Evolutionary conservation across 2,888 invertebrate species (phyloP), one percentile per base, ranked within the genome.

Genomic region (Torymus auratus): DNA sequence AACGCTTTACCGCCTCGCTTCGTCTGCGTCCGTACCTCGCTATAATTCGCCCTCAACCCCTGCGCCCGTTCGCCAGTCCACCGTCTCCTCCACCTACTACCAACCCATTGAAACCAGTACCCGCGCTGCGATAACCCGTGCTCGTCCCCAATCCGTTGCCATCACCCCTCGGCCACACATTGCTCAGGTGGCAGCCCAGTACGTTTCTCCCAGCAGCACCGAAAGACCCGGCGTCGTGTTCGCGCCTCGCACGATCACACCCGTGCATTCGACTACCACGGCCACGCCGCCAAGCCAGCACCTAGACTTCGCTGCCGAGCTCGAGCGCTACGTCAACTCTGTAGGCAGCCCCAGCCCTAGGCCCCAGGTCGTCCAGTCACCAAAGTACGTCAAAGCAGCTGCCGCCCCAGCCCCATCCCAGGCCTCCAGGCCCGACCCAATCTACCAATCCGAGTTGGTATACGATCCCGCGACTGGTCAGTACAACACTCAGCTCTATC

Each of bases 401-500:
- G 28, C 65, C 12, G 65, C 64, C 13, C 84, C 83, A 23, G 71
- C 83, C 74, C 84, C 84, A 71, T 83, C 79, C 2, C n/a, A 78
- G 20, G 68, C 77, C 28, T 82, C 82, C 72, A 80, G 85, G 41
- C 92, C 93, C 53, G 92, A 94, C 84, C 95, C 95, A 79, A 93
- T 96, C 76, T 96, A 96, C 91, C 95, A 95, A 70, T 95, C 96
- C 23, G 95, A 96, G 88, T 91, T 96, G 52, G 93, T 96, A 0
- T 96, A 93, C 89, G 96, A 96, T 90, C 96, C 96, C 20, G 89
- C 93, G 53, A 94, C 94, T 85, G 96, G 96, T 69, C 94, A 95
- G 86, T 96, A 96, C 92, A 95, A 96, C 87, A 95, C 95, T 50
- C 95, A 96, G 85, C 91, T 96, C 61, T 96, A 94, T 92, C 96